These are phyloP conservation scores for Lordiphosa clarofinis DNA, from an alignment of 1,140 invertebrate species.

Conservation along the genomic window DNA sequence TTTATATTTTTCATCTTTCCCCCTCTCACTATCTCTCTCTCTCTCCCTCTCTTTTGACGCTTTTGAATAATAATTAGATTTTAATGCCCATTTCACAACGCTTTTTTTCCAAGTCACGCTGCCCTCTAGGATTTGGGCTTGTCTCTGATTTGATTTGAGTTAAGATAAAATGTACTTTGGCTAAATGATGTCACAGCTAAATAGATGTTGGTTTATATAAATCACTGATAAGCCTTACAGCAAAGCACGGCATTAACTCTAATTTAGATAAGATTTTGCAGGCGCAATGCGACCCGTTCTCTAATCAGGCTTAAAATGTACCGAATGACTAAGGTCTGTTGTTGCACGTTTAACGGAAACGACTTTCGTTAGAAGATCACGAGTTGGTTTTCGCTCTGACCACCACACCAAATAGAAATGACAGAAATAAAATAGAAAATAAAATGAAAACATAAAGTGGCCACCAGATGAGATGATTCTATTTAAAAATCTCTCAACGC, in stretches of 20 bases:
- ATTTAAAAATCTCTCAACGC: too few species aligned
- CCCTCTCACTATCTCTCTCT: neutral
- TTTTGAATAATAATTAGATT: constrained; percentile 16
- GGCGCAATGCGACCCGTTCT: constrained; percentile 23
- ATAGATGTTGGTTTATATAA: constrained; percentile 2
- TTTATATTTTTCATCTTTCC: constrained; percentile 22
- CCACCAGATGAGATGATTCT: too few species aligned
- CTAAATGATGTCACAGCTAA: constrained; percentile 12
- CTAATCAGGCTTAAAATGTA: constrained; percentile 15
- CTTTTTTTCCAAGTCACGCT: constrained; percentile 1
- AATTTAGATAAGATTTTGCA: constrained; percentile 34
- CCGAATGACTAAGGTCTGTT: constrained; percentile 27
- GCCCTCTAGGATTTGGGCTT: neutral
- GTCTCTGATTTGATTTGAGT: neutral
- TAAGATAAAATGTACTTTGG: constrained; percentile 10
- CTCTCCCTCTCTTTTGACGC: neutral
- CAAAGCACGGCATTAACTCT: neutral
- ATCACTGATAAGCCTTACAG: constrained; percentile 4
- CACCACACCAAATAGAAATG: neutral
- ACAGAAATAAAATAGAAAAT: too few species aligned
- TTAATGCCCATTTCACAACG: constrained; percentile 7
- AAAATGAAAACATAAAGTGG: too few species aligned
- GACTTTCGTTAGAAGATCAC: constrained; percentile 7
- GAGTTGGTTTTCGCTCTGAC: neutral
- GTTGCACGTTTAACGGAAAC: constrained; percentile 36